Base-by-base conservation (phyloP, 2,113 vertebrate genomes). In the Heterocephalus glaber region DNA sequence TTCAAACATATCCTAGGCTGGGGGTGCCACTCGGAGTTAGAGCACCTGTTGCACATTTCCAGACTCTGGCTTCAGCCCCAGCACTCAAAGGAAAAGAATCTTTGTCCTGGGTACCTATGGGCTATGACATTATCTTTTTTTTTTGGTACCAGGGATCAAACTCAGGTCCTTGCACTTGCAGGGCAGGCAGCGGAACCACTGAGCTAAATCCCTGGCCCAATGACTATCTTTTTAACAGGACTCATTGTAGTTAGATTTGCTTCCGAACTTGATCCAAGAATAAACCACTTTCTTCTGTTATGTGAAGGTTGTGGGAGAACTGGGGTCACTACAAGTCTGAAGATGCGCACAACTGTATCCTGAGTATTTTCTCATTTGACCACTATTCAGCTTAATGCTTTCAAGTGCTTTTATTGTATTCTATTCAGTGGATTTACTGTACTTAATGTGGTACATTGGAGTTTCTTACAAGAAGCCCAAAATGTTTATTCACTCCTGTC, bases 351-450 rank as follows among this genome's bases (percentile, higher is more conserved):
- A 54, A 4, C n/a, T 82, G 10, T 47, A 91, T 79, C n/a, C 52
- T 52, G 2, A 91, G 35, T 93, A n/a, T 92, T 70, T 97, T 95
- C 56, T 94, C 28, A 33, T 86, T 83, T 60, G 52, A 88, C 76
- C 7, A 54, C 17, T 81, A 4, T 16, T 35, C 61, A 86, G 9
- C n/a, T 41, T 86, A 82, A 91, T 76, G 33, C 33, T 52, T 92
- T 93, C 41, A 70, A 28, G 28, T 92, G 44, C 11, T 92, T 95
- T 93, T 89, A 63, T 19, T 84, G 3, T 92, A 92, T 79, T 89
- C 70, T 17, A 28, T 17, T 96, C 33, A 88, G 0, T 87, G 60
- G 35, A 79, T 96, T 86, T 92, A 85, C 65, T 44, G 3, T 88
- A 70, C 35, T 74, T 85, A 14, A 22, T 24, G 88, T 9, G 19